phyloP scores from a whole-genome alignment of 2,888 invertebrate species.

The Hanleya hanleyi region DNA sequence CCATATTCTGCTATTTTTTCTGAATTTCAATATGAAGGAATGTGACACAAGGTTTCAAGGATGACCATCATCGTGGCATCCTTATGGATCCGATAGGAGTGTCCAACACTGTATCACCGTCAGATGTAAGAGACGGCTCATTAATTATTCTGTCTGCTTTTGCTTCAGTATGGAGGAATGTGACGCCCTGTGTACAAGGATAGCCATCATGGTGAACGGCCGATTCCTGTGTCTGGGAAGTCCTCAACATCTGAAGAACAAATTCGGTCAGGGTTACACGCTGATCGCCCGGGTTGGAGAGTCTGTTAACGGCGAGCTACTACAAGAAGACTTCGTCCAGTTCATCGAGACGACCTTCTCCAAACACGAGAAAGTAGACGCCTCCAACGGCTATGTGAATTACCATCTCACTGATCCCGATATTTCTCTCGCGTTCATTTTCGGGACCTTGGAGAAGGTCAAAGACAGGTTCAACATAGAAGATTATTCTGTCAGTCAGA shows the following conservation, averaged over 20 bases:
- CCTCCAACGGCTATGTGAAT: conserved; percentile 76
- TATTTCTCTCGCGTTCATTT: conserved; percentile 56
- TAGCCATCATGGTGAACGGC: conserved; percentile 86
- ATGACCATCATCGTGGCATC: too few species aligned
- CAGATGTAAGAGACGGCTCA: too few species aligned
- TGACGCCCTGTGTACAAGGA: conserved; percentile 84
- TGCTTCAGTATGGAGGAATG: conserved; percentile 88
- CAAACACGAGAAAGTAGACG: conserved; percentile 79
- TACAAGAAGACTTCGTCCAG: conserved; percentile 1
- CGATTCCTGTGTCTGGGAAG: conserved; percentile 80
- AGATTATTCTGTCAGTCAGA: conserved; percentile 69
- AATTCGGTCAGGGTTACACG: conserved; percentile 81
- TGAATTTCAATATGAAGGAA: too few species aligned
- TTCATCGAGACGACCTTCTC: conserved; percentile 76
- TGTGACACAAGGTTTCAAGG: too few species aligned
- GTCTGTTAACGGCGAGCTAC: conserved; percentile 44
- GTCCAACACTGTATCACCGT: too few species aligned
- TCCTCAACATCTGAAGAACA: conserved; percentile 79
- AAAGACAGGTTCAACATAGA: conserved; percentile 49
- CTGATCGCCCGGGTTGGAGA: conserved; percentile 75
- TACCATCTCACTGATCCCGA: conserved; percentile 55
- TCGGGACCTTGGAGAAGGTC: conserved; percentile 51
- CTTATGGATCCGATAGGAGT: too few species aligned
- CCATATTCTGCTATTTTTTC: too few species aligned
- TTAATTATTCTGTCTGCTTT: too few species aligned